Evolutionary conservation across 2,113 vertebrate species (phyloP).

Genomic region (Gavia stellata): DNA sequence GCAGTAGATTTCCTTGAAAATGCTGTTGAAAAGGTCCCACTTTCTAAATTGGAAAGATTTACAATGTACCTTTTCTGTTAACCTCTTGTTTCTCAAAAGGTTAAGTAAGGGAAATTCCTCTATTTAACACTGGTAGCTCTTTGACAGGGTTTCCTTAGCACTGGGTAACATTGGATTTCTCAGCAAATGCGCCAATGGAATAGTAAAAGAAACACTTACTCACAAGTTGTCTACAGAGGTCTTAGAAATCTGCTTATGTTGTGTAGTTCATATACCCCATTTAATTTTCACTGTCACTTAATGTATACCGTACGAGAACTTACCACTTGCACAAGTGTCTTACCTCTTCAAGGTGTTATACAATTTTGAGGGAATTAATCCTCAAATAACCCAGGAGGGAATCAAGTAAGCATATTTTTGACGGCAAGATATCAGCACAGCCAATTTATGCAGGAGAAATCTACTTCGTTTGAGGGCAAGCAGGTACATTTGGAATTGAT

Average conservation of each 20-base stretch:
- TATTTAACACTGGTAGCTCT: background rate
- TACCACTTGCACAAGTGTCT: background rate
- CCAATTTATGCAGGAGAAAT: background rate
- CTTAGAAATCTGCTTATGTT: background rate
- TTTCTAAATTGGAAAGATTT: conserved; percentile 54
- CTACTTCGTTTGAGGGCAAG: background rate
- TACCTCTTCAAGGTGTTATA: background rate
- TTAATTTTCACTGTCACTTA: background rate
- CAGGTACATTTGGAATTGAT: background rate
- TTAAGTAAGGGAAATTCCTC: conserved; percentile 44
- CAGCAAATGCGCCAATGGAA: background rate
- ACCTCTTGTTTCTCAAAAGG: conserved; percentile 45
- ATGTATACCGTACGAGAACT: background rate
- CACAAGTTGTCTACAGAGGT: background rate
- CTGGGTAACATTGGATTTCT: background rate
- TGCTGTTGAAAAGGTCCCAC: conserved; percentile 36
- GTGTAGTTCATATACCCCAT: background rate
- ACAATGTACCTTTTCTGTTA: conserved; percentile 58
- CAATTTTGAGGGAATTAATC: background rate
- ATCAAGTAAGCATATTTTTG: background rate
- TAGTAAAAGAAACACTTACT: background rate
- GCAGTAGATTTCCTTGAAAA: conserved; percentile 45
- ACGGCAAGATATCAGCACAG: background rate
- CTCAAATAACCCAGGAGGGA: background rate
- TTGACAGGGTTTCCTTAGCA: background rate